Percentiles rank a stretch among this genome's conserved stretches.
These are phyloP conservation scores for Hippocampus comes DNA, from an alignment of 2,113 vertebrate species.

Conservation along the genomic window DNA sequence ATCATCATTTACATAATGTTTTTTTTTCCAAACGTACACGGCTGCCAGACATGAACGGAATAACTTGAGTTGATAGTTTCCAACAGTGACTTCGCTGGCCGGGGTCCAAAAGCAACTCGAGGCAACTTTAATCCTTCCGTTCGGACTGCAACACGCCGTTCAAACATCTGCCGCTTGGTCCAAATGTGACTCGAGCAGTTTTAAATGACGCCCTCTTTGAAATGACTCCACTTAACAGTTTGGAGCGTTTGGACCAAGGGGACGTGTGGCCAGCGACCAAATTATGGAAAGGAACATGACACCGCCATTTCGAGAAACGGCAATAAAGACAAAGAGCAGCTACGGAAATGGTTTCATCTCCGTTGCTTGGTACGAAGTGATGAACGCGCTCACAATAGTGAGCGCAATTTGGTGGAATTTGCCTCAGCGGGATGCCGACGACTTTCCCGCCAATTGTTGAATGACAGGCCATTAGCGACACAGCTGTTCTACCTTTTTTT, in stretches of 20 bases:
- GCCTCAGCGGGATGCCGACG: constrained; percentile 24
- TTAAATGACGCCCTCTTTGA: constrained; percentile 26
- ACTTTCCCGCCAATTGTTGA: constrained; percentile 33
- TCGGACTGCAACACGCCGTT: constrained; percentile 36
- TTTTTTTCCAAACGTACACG: background rate
- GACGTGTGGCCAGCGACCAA: constrained; percentile 21
- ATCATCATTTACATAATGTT: background rate
- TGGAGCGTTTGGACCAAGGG: constrained; percentile 22
- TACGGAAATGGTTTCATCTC: background rate
- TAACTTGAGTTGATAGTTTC: constrained; percentile 25
- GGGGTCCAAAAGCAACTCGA: constrained; percentile 34
- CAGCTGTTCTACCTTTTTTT: constrained; percentile 30
- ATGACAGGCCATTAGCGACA: constrained; percentile 39
- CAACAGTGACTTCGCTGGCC: constrained; percentile 39
- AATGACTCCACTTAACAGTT: background rate
- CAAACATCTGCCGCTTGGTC: constrained; percentile 56
- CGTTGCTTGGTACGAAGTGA: background rate
- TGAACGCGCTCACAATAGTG: background rate
- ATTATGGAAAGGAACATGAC: background rate
- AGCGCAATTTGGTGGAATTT: constrained; percentile 23
- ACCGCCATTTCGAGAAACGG: background rate
- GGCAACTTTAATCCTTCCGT: constrained; percentile 46
- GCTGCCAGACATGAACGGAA: background rate
- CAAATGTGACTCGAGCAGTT: constrained; percentile 39
- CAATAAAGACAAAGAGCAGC: constrained; percentile 3